Evolutionary conservation across 2,888 invertebrate genomes (phyloP).

Genomic region (Desoria tigrina): DNA sequence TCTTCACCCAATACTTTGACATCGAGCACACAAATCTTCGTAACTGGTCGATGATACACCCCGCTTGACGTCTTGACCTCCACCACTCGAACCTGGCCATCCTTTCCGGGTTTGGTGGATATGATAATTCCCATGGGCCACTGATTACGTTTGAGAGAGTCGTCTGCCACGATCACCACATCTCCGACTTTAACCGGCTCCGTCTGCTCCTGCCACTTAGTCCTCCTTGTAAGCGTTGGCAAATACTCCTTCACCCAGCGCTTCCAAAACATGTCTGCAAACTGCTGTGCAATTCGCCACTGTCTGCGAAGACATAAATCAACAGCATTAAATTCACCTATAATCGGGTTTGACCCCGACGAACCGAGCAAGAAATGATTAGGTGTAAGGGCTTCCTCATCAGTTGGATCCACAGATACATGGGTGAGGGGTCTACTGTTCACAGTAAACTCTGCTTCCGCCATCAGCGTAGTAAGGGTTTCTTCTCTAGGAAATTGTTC

Average conservation of each 20-base stretch:
- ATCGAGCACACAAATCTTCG: background rate
- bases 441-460: conserved; percentile 24
- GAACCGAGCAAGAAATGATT: conserved; percentile 32
- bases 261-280: conserved; percentile 45
- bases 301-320: conserved; percentile 21
- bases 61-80: background rate
- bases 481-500: conserved; percentile 31
- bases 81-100: conserved; percentile 7
- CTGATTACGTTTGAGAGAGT: too few species aligned
- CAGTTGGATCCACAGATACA: conserved; percentile 28
- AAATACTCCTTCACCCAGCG: conserved; percentile 46
- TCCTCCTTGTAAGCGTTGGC: conserved; percentile 32
- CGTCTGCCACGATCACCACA: conserved; percentile 24
- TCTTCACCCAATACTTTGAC: background rate
- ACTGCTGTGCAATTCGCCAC: conserved; percentile 34
- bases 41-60: background rate
- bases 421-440: conserved; percentile 36
- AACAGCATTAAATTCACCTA: conserved; percentile 18
- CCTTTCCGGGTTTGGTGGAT: background rate
- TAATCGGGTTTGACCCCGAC: background rate
- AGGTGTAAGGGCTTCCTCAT: conserved; percentile 29
- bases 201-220: conserved; percentile 32
- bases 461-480: conserved; percentile 33
- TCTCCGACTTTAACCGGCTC: conserved; percentile 29
- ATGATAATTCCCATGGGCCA: conserved; percentile 22